Conservation (phyloP, 2,888 invertebrate genomes). For the Selenia dentaria region DNA sequence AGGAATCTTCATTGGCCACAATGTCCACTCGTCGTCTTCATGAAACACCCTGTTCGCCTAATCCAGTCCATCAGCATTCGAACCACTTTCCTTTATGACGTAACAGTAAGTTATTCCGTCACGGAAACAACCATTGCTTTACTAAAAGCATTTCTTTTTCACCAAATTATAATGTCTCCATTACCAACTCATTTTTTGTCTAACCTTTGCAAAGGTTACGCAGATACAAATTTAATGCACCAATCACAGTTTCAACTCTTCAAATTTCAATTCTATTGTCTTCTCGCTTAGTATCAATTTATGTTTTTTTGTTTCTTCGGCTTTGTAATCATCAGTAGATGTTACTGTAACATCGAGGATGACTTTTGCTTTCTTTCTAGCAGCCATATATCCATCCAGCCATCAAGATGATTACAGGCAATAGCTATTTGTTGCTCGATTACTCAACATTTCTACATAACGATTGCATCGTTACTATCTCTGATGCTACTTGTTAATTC, state of each 20-base stretch:
- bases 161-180: constrained; percentile 41
- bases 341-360: constrained; percentile 19
- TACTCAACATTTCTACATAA: constrained; percentile 29
- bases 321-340: constrained; percentile 12
- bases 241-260: constrained; percentile 16
- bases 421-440: constrained; percentile 28
- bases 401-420: constrained; percentile 28
- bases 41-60: constrained; percentile 30
- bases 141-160: constrained; percentile 43
- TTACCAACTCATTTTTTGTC: constrained; percentile 46
- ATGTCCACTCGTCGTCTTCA: constrained; percentile 19
- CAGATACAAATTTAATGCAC: constrained; percentile 38
- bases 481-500: constrained; percentile 8
- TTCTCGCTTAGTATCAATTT: constrained; percentile 11
- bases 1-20: constrained; percentile 20
- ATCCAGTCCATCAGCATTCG: constrained; percentile 39
- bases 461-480: constrained; percentile 18
- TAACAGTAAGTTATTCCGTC: constrained; percentile 41
- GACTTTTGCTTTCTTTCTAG: constrained; percentile 32
- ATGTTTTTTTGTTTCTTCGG: neutral
- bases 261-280: constrained; percentile 14
- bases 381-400: constrained; percentile 22
- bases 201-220: constrained; percentile 63
- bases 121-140: constrained; percentile 37
- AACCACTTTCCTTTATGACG: constrained; percentile 45